Conservation (phyloP, 1,140 invertebrate genomes). For the Leptestheria dahalacensis region DNA sequence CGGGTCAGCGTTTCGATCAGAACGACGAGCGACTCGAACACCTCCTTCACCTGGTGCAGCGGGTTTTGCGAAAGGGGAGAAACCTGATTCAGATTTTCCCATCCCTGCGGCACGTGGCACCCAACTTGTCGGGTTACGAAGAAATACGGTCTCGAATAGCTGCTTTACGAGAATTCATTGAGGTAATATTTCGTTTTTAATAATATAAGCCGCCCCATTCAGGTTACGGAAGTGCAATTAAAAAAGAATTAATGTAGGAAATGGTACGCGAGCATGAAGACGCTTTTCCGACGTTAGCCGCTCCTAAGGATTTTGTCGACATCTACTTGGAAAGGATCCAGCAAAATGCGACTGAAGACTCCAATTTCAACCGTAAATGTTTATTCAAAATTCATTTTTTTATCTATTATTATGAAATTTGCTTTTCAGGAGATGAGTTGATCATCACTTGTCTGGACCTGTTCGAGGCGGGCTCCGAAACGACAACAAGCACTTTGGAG, state of each 20-base stretch:
- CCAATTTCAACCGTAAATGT: constrained; percentile 41
- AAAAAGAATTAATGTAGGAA: constrained; percentile 26
- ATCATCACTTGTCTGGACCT: constrained; percentile 41
- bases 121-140: constrained; percentile 14
- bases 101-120: constrained; percentile 10
- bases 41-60: constrained; percentile 40
- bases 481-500: constrained; percentile 36
- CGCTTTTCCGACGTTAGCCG: constrained; percentile 29
- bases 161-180: neutral
- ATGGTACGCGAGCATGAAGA: constrained; percentile 41
- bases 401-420: neutral
- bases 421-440: constrained; percentile 44
- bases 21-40: constrained; percentile 31
- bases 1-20: constrained; percentile 33
- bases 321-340: constrained; percentile 55
- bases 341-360: constrained; percentile 23
- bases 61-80: constrained; percentile 7
- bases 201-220: too few relatives aligned
- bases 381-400: constrained; percentile 3
- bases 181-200: neutral
- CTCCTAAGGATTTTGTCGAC: constrained; percentile 56
- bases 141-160: constrained; percentile 9
- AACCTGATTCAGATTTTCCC: neutral
- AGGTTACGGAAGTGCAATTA: neutral
- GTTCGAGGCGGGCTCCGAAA: constrained; percentile 45